Base-by-base conservation (phyloP, 2,113 vertebrate genomes). In the Nothocercus nigrocapillus region DNA sequence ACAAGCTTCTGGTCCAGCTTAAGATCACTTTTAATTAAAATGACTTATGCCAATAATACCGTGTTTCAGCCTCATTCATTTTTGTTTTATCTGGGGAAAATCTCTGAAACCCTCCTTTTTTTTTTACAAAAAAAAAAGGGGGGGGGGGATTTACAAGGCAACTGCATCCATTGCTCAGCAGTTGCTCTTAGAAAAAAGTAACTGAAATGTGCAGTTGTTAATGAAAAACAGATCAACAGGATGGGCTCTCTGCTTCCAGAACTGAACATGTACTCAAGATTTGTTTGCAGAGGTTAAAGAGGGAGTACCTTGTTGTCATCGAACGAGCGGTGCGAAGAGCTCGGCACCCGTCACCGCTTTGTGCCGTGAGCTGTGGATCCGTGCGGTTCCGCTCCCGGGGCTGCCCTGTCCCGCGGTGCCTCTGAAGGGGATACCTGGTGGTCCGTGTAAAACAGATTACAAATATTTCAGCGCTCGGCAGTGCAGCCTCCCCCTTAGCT, bases 1-100 rank as follows among this genome's bases (percentile, higher is more conserved):
- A 68, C 61, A 90, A 96, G 64, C 88, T 94, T 30, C 47, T 90
- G 30, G 83, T 90, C 87, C 79, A n/a, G 88, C 75, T 74, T 61
- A 81, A 88, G 96, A 89, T 84, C 53, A 30, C 68, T 73, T 84
- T 58, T 51, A 73, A 90, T 92, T 82, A 4, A 22, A n/a, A 67
- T 61, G 6, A 13, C 36, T 59, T 16, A 14, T 49, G 38, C 38
- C 49, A 87, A 67, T 47, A 11, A 45, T n/a, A 17, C 30, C 47
- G 30, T 24, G 42, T 7, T 68, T 58, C 44, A 17, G 7, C 42
- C 14, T 11, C 1, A 10, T 82, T 73, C 1, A 18, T 45, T 69
- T 64, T 51, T n/a, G 58, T 61, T 62, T 8, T 34, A 42, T 34
- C 47, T 11, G 10, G 9, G 47, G 53, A 21, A 64, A 54, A 79